Base-by-base conservation (phyloP, 2,888 invertebrate species). In the Blomia tropicalis region DNA sequence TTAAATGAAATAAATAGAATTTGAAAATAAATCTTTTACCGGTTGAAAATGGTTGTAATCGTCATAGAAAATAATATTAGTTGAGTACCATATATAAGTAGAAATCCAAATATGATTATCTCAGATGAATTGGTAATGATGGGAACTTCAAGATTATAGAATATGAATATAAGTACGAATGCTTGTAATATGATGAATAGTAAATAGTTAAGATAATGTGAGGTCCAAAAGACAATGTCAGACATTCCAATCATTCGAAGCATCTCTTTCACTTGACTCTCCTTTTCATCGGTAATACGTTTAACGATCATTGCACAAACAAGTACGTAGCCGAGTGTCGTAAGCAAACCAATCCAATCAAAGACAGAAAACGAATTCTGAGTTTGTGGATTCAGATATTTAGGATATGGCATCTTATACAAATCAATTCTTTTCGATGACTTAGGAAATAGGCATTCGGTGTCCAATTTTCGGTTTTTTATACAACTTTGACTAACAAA, bases 241-340 rank as follows among this genome's bases (percentile, higher is more conserved):
- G 65, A 64, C 62, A 68, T 63, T 19, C 68, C 68, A 63, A 68
- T 68, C 68, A 68, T 68, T 41, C 66, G 64, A 17, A 68, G 41
- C 30, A 68, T 43, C 44, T 68, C 68, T 58, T 67, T 67, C 5
- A 65, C 63, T 32, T 65, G 59, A 32, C 63, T 64, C 4, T 31
- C 51, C 31, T 68, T 68, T 63, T 68, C 68, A 29, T 66, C 66
- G 7, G 67, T 64, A 36, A 66, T 60, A 30, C 66, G 64, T 59
- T 62, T 65, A 3, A 67, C 62, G 23, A 68, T 63, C 29, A 66
- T 59, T 25, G 64, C 58, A 36, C 62, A 51, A 32, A 66, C 62
- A 29, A 66, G 19, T 11, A 65, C 43, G 23, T 64, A 66, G 1
- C 66, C 64, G 59, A 64, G 64, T 19, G 56, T 47, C 53, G 66